Percentiles rank a stretch among this genome's conserved stretches.
Conservation (phyloP, 2,888 invertebrate species). For the Leptura quadrifasciata region DNA sequence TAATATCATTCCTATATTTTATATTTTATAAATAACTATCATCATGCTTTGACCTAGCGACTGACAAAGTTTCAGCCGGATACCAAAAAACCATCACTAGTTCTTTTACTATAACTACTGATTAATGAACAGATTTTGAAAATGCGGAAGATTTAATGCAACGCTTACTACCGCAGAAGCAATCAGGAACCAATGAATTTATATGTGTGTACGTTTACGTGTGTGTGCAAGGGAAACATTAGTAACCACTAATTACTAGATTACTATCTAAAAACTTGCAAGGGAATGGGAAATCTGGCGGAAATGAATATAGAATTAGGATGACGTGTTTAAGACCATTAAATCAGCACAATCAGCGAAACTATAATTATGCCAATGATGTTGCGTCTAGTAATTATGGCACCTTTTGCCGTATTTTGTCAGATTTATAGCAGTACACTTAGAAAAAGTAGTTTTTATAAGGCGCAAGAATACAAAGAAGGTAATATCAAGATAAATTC, state of each 20-base stretch:
- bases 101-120: too few relatives aligned
- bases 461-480: too few relatives aligned
- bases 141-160: neutral
- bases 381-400: constrained; percentile 44
- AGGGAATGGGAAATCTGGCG: constrained; percentile 39
- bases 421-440: constrained; percentile 29
- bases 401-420: constrained; percentile 32
- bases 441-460: neutral
- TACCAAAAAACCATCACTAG: too few relatives aligned
- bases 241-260: constrained; percentile 36
- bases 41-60: too few relatives aligned
- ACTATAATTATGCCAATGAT: constrained; percentile 45
- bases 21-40: too few relatives aligned
- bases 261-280: constrained; percentile 37
- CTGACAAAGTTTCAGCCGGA: too few relatives aligned
- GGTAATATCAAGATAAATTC: too few relatives aligned
- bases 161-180: neutral
- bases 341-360: constrained; percentile 44
- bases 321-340: constrained; percentile 43
- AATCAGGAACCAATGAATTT: constrained; percentile 8
- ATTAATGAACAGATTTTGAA: too few relatives aligned
- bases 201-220: constrained; percentile 4
- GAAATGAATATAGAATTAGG: constrained; percentile 48
- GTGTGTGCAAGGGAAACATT: constrained; percentile 19
- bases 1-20: too few relatives aligned